These are phyloP conservation scores for Drosophila mercatorum DNA, from an alignment of 2,888 invertebrate genomes.

Conservation along the genomic window DNA sequence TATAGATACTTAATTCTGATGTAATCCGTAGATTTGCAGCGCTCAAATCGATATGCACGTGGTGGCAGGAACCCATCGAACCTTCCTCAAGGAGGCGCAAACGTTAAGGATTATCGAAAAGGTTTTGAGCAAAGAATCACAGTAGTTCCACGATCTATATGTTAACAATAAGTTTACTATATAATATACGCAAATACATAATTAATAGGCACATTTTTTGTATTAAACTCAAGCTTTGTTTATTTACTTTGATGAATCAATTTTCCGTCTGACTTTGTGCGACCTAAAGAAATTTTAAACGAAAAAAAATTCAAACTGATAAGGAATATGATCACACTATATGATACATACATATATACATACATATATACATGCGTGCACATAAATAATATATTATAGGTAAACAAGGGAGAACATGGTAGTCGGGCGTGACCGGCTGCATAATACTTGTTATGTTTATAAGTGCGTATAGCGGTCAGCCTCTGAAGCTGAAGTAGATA, in stretches of 20 bases:
- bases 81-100: constrained; percentile 91
- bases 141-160: constrained; percentile 22
- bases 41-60: constrained; percentile 88
- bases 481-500: background rate
- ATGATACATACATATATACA: background rate
- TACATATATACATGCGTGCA: background rate
- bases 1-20: background rate
- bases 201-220: constrained; percentile 29
- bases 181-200: constrained; percentile 29
- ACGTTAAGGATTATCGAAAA: constrained; percentile 89
- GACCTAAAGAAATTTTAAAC: constrained; percentile 5
- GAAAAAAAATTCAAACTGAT: constrained; percentile 10
- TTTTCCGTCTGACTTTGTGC: constrained; percentile 2
- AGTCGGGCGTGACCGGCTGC: background rate
- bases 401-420: background rate
- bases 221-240: constrained; percentile 16
- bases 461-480: background rate
- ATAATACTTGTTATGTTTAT: background rate
- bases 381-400: background rate
- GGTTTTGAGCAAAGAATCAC: constrained; percentile 65
- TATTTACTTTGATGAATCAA: constrained; percentile 13
- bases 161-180: constrained; percentile 19
- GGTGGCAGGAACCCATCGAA: constrained; percentile 93
- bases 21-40: constrained; percentile 87
- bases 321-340: constrained; percentile 4